Evolutionary conservation across 2,888 invertebrate genomes (phyloP), one percentile per base, ranked within the genome.

Genomic region (Perizoma affinitatum): DNA sequence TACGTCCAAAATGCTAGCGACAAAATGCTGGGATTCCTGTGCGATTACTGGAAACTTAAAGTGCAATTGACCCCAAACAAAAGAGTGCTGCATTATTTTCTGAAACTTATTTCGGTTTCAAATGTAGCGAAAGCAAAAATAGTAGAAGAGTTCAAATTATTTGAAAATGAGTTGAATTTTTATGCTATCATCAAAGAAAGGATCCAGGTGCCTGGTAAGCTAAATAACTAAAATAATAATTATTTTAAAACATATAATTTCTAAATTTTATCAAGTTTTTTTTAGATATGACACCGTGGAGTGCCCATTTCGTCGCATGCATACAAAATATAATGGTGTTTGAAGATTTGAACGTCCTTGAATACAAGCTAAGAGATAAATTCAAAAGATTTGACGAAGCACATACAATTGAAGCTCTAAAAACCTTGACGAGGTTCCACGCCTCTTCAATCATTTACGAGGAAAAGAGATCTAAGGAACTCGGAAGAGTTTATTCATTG

Each of bases 361-460:
- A 84, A n/a, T 92, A 86, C 55, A 81, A 75, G 65, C 65, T 81
- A 43, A 75, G 78, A 38, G 75, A 87, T 66, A 89, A 86, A 77
- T 82, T 87, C 49, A 67, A 80, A 34, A 78, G 84, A 52, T 90
- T 93, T 49, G 93, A 93, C 63, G 75, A 86, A 53, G 77, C 83
- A 1, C 93, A 94, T 65, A 93, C 89, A 8, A 70, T 87, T 38
- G 80, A 85, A 69, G 92, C 92, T 40, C 74, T 94, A 50, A 79
- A 81, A 58, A 83, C 91, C 4, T 68, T 94, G 48, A 90, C 93
- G 0, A 84, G 86, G 65, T 90, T 93, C 66, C 94, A 94, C 64
- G 90, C 93, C 0, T 82, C 90, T n/a, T 83, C 91, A 4, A 83
- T 94, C n/a, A 83, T 93, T 60, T 92, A 81, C 66, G 94, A 94